A percentile compares a stretch with the other conserved stretches of the same genome.
These are phyloP conservation scores for Caenorhabditis angaria DNA, from an alignment of 2,888 invertebrate genomes.

Conservation along the genomic window DNA sequence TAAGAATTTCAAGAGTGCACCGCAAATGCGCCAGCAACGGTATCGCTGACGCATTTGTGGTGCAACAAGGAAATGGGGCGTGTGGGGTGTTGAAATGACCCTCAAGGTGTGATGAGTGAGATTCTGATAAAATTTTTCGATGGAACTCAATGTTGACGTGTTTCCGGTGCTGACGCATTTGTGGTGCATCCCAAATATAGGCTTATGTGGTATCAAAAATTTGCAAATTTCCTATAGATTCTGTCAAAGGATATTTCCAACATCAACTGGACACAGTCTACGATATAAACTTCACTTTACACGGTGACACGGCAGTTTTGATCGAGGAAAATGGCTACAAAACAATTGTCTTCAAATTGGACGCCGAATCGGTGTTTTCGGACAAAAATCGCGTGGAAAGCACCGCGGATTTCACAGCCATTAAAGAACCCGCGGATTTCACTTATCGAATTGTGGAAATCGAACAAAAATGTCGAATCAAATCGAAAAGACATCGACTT, in stretches of 20 bases:
- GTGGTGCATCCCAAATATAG: too few relatives aligned
- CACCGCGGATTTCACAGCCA: conserved; percentile 20
- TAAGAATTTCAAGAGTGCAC: too few relatives aligned
- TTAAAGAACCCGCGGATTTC: conserved; percentile 1
- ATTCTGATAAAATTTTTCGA: too few relatives aligned
- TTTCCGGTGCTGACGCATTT: too few relatives aligned
- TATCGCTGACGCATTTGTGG: too few relatives aligned
- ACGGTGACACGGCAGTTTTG: conserved; percentile 20
- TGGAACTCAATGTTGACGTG: too few relatives aligned
- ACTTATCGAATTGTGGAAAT: conserved; percentile 7
- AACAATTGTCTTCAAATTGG: conserved; percentile 19
- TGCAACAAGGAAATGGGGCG: too few relatives aligned
- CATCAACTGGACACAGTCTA: conserved; percentile 13
- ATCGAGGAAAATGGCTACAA: conserved; percentile 8
- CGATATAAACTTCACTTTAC: conserved; percentile 23
- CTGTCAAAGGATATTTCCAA: conserved; percentile 22
- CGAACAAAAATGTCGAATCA: conserved; percentile 21
- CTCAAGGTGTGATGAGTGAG: too few relatives aligned
- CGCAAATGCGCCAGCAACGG: too few relatives aligned
- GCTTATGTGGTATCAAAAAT: too few relatives aligned
- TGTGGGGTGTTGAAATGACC: too few relatives aligned
- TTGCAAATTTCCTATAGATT: too few relatives aligned
- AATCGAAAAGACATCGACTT: conserved; percentile 25
- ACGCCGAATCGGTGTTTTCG: conserved; percentile 15
- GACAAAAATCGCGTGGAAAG: conserved; percentile 24